Evolutionary conservation across 2,888 invertebrate genomes (phyloP).

Genomic region (Gerris lacustris): DNA sequence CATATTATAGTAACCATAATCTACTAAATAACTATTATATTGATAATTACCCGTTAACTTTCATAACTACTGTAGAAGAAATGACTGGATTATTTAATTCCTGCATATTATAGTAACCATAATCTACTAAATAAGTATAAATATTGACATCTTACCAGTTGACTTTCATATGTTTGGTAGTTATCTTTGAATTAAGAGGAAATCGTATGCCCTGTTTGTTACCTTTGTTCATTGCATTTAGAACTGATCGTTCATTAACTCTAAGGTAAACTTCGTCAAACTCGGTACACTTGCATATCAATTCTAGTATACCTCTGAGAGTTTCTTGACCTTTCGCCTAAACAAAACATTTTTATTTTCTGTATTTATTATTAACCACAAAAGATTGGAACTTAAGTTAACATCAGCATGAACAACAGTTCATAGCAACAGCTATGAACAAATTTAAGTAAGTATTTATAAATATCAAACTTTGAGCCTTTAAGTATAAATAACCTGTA

Average conservation of each 20-base stretch:
- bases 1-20: too few species aligned
- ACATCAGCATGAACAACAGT: too few species aligned
- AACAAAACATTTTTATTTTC: conserved; percentile 21
- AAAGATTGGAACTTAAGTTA: background rate
- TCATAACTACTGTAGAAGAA: too few species aligned
- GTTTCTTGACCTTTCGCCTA: conserved; percentile 49
- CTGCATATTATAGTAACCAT: too few species aligned
- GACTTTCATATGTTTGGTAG: conserved; percentile 59
- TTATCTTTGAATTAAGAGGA: conserved; percentile 58
- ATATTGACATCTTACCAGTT: conserved; percentile 46
- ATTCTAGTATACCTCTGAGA: conserved; percentile 43
- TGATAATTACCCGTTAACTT: too few species aligned
- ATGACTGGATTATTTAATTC: too few species aligned
- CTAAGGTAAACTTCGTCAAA: conserved; percentile 55
- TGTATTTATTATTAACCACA: background rate
- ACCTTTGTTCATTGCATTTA: conserved; percentile 54
- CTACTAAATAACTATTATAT: too few species aligned
- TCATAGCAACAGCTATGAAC: too few species aligned
- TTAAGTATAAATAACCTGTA: conserved; percentile 40
- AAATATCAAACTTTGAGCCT: too few species aligned
- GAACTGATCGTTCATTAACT: conserved; percentile 52
- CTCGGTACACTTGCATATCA: conserved; percentile 52
- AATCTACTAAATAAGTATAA: too few species aligned
- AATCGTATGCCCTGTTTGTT: conserved; percentile 45
- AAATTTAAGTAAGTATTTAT: too few species aligned